phyloP scores from a whole-genome alignment of 2,888 invertebrate genomes.

The Phlogophora meticulosa region DNA sequence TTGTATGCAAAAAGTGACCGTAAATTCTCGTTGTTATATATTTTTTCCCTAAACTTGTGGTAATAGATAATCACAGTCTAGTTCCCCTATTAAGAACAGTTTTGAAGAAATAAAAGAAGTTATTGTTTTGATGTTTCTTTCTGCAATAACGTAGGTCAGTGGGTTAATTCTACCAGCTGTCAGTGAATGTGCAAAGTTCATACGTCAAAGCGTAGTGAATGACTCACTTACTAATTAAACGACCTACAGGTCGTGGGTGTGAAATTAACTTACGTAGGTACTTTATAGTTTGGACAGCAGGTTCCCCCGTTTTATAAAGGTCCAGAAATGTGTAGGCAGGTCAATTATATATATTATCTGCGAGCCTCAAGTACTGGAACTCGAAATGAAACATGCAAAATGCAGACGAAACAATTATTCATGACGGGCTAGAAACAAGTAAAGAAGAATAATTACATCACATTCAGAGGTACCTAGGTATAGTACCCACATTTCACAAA shows the following conservation, averaged over 20 bases:
- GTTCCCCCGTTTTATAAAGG: slow-evolving; percentile 13
- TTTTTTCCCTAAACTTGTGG: slow-evolving; percentile 30
- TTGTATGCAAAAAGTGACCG: slow-evolving; percentile 51
- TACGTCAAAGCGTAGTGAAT: slow-evolving; percentile 40
- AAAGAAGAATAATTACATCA: background rate
- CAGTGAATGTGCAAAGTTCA: slow-evolving; percentile 42
- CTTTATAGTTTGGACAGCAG: slow-evolving; percentile 31
- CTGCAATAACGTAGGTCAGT: slow-evolving; percentile 15
- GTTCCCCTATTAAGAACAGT: slow-evolving; percentile 20
- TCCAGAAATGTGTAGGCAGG: slow-evolving; percentile 19
- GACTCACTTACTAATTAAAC: slow-evolving; percentile 56
- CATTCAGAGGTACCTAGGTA: background rate
- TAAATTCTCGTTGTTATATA: slow-evolving; percentile 24
- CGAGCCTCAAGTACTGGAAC: slow-evolving; percentile 10
- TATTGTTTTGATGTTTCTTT: slow-evolving; percentile 7
- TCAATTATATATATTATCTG: background rate
- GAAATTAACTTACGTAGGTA: slow-evolving; percentile 43
- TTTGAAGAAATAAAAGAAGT: slow-evolving; percentile 22
- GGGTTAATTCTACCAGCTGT: slow-evolving; percentile 35
- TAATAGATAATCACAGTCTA: slow-evolving; percentile 39
- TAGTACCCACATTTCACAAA: background rate
- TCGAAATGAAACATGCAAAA: background rate
- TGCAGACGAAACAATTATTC: background rate
- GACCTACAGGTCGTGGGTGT: slow-evolving; percentile 55
- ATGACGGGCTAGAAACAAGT: background rate